Conservation (phyloP, 2,888 invertebrate genomes). For the Tipula confusa region DNA sequence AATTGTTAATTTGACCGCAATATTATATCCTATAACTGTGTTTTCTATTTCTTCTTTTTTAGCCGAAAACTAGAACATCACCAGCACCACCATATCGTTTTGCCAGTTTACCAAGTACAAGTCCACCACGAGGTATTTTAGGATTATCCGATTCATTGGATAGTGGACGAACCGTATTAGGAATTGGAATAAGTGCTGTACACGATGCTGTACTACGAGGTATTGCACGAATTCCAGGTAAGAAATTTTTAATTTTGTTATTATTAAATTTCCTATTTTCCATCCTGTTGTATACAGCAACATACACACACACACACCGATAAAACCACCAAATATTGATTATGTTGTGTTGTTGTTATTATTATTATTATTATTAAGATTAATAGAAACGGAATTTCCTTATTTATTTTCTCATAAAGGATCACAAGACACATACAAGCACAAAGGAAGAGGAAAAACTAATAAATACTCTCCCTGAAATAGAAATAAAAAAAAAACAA, state of each 20-base stretch:
- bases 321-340: neutral
- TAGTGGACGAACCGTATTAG: conserved; percentile 45
- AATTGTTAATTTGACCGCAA: neutral
- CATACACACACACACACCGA: neutral
- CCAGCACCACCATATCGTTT: conserved; percentile 46
- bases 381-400: conserved; percentile 14
- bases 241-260: conserved; percentile 32
- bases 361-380: too few species aligned
- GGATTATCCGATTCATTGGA: conserved; percentile 43
- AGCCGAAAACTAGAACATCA: conserved; percentile 48
- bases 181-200: conserved; percentile 50
- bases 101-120: conserved; percentile 50
- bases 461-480: neutral
- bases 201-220: conserved; percentile 50
- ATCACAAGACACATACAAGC: neutral
- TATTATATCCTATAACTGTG: neutral
- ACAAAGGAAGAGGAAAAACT: neutral
- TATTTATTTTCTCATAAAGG: conserved; percentile 20
- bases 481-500: neutral
- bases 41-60: conserved; percentile 31
- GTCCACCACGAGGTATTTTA: conserved; percentile 39
- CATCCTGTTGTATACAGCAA: too few species aligned
- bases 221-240: conserved; percentile 47
- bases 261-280: conserved; percentile 20
- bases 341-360: neutral